A percentile compares a stretch with the other conserved stretches of the same genome.
These are phyloP conservation scores for Macrophya alboannulata DNA, from an alignment of 2,888 invertebrate species.

Conservation along the genomic window DNA sequence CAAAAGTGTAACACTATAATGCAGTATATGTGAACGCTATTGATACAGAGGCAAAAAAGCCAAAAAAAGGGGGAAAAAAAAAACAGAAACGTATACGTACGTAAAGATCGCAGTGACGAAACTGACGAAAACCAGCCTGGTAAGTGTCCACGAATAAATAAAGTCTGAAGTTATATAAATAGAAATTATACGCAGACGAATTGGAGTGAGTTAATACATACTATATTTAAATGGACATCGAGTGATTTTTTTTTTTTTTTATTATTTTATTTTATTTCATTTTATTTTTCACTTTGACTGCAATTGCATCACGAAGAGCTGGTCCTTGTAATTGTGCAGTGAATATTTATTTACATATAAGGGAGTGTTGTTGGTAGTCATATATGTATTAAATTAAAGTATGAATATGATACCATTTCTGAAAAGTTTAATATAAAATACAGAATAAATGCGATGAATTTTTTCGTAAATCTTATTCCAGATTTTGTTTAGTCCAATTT, in stretches of 20 bases:
- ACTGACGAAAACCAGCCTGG: neutral
- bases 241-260: neutral
- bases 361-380: conserved; percentile 34
- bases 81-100: neutral
- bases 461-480: neutral
- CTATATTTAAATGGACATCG: neutral
- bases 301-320: neutral
- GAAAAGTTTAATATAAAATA: conserved; percentile 32
- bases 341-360: conserved; percentile 8
- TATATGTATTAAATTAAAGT: conserved; percentile 20
- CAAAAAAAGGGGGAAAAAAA: neutral
- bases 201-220: neutral
- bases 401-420: neutral
- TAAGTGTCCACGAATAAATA: neutral
- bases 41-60: neutral
- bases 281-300: neutral
- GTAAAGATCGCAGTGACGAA: neutral
- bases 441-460: neutral
- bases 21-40: neutral
- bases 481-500: neutral
- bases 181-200: neutral
- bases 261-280: too few relatives aligned
- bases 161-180: neutral
- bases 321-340: neutral
- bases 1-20: neutral